Evolutionary conservation across 2,797 vertebrate genomes (phyloP), one percentile per base, ranked within the genome.

Genomic region (Epinephelus awoara): DNA sequence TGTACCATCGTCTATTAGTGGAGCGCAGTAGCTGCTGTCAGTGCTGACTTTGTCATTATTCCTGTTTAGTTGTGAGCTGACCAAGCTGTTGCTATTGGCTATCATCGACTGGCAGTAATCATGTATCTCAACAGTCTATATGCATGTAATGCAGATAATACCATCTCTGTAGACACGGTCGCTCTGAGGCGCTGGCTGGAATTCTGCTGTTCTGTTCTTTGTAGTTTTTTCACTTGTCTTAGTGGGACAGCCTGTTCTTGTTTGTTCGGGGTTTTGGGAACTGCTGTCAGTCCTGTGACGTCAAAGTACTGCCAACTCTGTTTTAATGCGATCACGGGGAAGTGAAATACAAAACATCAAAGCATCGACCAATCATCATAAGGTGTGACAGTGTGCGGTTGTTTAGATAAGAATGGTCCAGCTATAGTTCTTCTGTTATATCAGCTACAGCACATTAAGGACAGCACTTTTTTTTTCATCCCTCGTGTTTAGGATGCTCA

Each of bases 251-350:
- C 15, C 44, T 54, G 63, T 56, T 67, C 74, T 70, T 79, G 56
- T 83, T 83, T 75, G 57, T 75, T 67, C 51, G 34, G 73, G 51
- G 49, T 73, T 74, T 62, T 47, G 73, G 67, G 57, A 75, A 38
- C 67, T 68, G 61, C 65, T 63, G 76, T 79, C 72, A 73, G 50
- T 66, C 62, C 59, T 50, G 76, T 67, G 55, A 67, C 44, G 34
- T 66, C 59, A 84, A 64, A 69, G 51, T 25, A 59, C 47, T 78
- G 73, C 58, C 63, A 72, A 57, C 55, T 38, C 63, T 44, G 57
- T 74, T 62, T 52, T 25, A 67, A 65, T 59, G 62, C 58, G 52
- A 72, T 72, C 47, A 72, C 19, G 8, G 50, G 40, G n/a, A 71
- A 67, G 66, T 23, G 56, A 77, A 59, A 52, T 47, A 19, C 64